Evolutionary conservation across 2,888 invertebrate genomes (phyloP), one percentile per base, ranked within the genome.

Genomic region (Drosophila peninsularis): DNA sequence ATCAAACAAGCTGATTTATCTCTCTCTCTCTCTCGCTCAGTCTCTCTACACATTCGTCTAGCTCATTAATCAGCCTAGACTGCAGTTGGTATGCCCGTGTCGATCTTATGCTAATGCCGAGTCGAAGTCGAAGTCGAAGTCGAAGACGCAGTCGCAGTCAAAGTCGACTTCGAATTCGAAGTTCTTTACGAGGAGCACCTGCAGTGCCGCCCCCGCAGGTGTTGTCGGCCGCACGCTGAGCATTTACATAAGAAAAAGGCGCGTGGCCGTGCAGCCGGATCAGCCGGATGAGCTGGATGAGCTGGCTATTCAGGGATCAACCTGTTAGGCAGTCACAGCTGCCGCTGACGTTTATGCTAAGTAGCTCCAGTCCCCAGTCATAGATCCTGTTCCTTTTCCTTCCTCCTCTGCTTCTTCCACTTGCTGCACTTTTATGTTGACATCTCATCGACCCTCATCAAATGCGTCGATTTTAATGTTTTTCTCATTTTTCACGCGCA

Each of bases 401-500:
- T 36, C 39, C 11, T 6, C n/a, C 5, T n/a, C 44, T 13, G 0
- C 37, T 7, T 11, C n/a, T 14, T 52, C 21, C 37, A 34, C 63
- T 54, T 63, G 75, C 64, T 42, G 60, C 74, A 41, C 21, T 34
- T 63, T 61, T 39, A 50, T 62, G 77, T 62, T 80, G 76, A 80
- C 87, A 79, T 86, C 87, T 71, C 66, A 69, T 82, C 85, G 83
- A 83, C 83, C 89, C 83, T 83, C 87, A 58, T 83, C 83, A 83
- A 80, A 77, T 47, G 65, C 71, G 64, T 86, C 83, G 87, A 86
- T 88, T 88, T 87, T 77, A 52, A 77, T 75, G 87, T 64, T 71
- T 66, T 73, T 70, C 69, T 52, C 75, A 82, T 88, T 85, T 79
- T 88, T 79, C 82, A 85, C 88, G 37, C 57, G 67, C 71, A 69